Percentiles rank a stretch among this genome's conserved stretches.
Conservation (phyloP, 1,140 invertebrate genomes). For the Drosophila bifasciata region DNA sequence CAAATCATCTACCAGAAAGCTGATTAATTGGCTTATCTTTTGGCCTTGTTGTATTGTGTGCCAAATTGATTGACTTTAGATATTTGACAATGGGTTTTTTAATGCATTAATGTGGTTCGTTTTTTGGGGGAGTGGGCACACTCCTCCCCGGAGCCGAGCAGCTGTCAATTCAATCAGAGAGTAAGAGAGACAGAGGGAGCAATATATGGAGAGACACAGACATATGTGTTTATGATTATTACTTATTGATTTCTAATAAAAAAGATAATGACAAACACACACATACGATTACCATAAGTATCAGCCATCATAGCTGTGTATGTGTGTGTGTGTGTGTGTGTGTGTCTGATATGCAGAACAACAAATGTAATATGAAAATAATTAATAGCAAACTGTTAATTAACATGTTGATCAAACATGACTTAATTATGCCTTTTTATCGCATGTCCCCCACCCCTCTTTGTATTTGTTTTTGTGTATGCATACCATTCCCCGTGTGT, state of each 20-base stretch:
- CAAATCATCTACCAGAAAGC: conserved; percentile 25
- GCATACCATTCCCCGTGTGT: conserved; percentile 14
- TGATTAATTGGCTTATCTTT: conserved; percentile 31
- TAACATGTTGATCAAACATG: conserved; percentile 81
- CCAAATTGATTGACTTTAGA: conserved; percentile 31
- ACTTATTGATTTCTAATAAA: conserved; percentile 60
- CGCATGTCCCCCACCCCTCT: conserved; percentile 20
- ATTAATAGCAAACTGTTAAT: conserved; percentile 80
- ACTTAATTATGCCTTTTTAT: conserved; percentile 78
- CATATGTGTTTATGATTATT: conserved; percentile 48
- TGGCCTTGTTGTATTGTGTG: conserved; percentile 5
- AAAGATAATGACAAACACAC: conserved; percentile 49
- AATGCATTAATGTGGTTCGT: conserved; percentile 22
- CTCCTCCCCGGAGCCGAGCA: conserved; percentile 39
- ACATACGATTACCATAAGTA: conserved; percentile 6
- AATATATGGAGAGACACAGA: too few relatives aligned
- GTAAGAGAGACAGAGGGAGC: conserved; percentile 21
- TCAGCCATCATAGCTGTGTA: background rate
- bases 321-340: too few relatives aligned
- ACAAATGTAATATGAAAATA: conserved; percentile 72
- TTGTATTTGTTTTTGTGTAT: conserved; percentile 24
- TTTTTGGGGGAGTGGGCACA: conserved; percentile 3
- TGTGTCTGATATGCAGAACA: background rate
- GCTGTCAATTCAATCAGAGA: conserved; percentile 67
- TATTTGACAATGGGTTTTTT: conserved; percentile 42